Evolutionary conservation across 2,888 invertebrate genomes (phyloP), one percentile per base, ranked within the genome.

Genomic region (Lasius platythorax): DNA sequence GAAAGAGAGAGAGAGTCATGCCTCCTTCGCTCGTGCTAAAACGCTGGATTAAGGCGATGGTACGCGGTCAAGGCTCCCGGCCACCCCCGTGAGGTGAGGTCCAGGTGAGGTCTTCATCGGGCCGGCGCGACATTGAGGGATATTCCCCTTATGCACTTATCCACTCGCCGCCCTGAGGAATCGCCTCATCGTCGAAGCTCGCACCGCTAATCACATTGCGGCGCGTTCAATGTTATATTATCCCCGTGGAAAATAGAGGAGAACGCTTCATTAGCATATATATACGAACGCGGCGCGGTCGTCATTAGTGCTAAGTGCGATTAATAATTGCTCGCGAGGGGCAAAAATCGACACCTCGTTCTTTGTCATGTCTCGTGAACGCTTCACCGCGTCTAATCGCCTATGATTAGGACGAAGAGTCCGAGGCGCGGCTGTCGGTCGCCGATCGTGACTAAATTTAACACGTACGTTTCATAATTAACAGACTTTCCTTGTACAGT

Each of bases 121-220:
- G 84, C 84, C 87, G 89, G 90, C 89, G 93, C 92, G 94, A 93
- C 93, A 93, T 93, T 94, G 93, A 94, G 92, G 92, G 85, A 93
- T 94, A 92, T 91, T 90, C 89, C 83, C 90, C 88, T 84, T 87
- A 53, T 88, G 87, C 90, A 91, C 89, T 93, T 92, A 89, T 83
- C 85, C 82, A 30, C 56, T 30, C 56, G 2, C 56, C 68, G 56
- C 18, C 82, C 81, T 84, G 89, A 89, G 89, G 87, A 66, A 89
- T 89, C 76, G 87, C 89, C 89, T 83, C 84, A 84, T 86, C 88
- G 84, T 56, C 64, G 82, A 63, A 70, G 64, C 84, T 83, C 83
- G 43, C 87, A 82, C 82, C 40, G 86, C 90, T 91, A 93, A 92
- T 93, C 90, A 91, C 89, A 88, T 87, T 73, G 85, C 88, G 84